Evolutionary conservation across 2,113 vertebrate species (phyloP).

Genomic region (Lathamus discolor): DNA sequence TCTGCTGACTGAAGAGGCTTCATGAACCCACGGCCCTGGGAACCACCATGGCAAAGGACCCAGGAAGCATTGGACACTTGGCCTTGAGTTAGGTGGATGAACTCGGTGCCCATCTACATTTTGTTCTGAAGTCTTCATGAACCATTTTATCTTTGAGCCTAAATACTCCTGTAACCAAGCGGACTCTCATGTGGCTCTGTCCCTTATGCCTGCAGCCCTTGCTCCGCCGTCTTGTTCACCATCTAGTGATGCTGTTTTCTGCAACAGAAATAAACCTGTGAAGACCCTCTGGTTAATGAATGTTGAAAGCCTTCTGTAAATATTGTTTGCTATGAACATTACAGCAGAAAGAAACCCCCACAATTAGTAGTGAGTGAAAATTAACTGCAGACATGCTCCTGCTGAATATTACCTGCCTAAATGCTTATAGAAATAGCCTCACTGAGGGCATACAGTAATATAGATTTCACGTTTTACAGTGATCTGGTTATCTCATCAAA

Average conservation of each 20-base stretch:
- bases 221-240: neutral
- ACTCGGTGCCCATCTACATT: neutral
- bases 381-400: neutral
- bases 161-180: neutral
- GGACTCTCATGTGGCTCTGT: neutral
- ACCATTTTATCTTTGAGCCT: neutral
- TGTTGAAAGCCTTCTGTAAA: neutral
- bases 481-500: neutral
- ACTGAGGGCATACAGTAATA: neutral
- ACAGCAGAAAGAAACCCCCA: rapidly evolving
- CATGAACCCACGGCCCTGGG: neutral
- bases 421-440: neutral
- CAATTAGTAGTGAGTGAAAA: neutral
- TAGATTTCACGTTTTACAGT: neutral
- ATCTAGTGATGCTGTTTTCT: neutral
- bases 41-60: neutral
- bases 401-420: neutral
- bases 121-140: neutral
- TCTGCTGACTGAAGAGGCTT: neutral
- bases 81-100: rapidly evolving
- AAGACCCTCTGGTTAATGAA: neutral
- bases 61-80: neutral
- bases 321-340: neutral
- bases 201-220: neutral
- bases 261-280: neutral